A percentile compares a stretch with the other conserved stretches of the same genome.
Evolutionary conservation across 1,140 invertebrate genomes (phyloP).

Genomic region (Cotesia glomerata): DNA sequence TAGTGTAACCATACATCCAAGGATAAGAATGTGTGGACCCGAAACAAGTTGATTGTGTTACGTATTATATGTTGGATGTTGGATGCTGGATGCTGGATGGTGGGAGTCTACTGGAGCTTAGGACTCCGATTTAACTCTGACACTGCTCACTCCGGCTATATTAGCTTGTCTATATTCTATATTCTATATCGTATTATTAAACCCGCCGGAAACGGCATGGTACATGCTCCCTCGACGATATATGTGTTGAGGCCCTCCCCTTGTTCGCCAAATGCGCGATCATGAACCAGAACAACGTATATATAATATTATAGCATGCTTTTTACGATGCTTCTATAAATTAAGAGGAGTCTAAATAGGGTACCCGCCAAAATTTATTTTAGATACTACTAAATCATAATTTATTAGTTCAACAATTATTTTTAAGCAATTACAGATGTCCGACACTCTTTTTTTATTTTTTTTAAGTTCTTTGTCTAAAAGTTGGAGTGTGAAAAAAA

Average conservation of each 20-base stretch:
- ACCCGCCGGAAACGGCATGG: slow-evolving; percentile 31
- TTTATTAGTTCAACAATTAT: too few species aligned
- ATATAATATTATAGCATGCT: too few species aligned
- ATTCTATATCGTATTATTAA: slow-evolving; percentile 34
- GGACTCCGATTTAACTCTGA: slow-evolving; percentile 14
- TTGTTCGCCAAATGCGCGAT: background rate
- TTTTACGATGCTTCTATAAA: too few species aligned
- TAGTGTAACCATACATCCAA: background rate
- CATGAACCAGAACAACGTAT: too few species aligned
- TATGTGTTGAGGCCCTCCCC: background rate
- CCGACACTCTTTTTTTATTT: too few species aligned
- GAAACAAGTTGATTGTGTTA: background rate
- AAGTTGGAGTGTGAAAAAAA: too few species aligned
- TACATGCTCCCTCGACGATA: background rate
- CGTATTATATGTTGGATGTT: too few species aligned
- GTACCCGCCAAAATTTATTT: too few species aligned
- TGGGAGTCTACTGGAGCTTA: slow-evolving; percentile 9
- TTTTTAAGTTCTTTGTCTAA: too few species aligned
- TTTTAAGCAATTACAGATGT: too few species aligned
- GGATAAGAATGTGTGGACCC: background rate
- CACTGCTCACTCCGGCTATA: background rate
- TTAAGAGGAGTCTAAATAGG: too few species aligned
- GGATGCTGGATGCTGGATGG: background rate
- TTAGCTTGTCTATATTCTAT: background rate
- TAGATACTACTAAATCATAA: too few species aligned